A percentile compares a stretch with the other conserved stretches of the same genome.
Evolutionary conservation across 2,888 invertebrate genomes (phyloP).

Genomic region (Ophion slaviceki): DNA sequence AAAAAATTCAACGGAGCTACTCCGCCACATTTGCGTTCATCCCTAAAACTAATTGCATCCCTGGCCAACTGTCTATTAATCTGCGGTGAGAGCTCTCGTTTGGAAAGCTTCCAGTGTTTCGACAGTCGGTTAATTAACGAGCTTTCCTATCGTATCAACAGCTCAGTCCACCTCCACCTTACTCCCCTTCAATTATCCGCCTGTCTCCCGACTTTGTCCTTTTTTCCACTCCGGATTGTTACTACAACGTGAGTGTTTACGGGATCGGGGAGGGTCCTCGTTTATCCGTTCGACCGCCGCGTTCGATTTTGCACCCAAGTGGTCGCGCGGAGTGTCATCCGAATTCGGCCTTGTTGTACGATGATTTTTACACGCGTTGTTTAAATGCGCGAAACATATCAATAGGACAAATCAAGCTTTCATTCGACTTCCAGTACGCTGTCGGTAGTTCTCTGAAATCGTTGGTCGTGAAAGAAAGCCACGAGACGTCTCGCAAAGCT

Average conservation of each 20-base stretch:
- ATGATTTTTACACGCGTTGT: not conserved
- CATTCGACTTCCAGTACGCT: no score
- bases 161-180: constrained; percentile 8
- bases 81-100: constrained; percentile 66
- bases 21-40: constrained; percentile 48
- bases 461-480: no score
- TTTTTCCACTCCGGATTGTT: not conserved
- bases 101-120: constrained; percentile 68
- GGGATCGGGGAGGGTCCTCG: not conserved
- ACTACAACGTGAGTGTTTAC: not conserved
- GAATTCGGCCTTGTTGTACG: not conserved
- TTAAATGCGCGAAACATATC: no score
- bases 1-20: constrained; percentile 43
- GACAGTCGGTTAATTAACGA: constrained; percentile 67
- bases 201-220: not conserved
- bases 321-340: not conserved
- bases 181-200: constrained; percentile 18
- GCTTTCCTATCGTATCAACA: constrained; percentile 55
- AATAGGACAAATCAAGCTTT: no score
- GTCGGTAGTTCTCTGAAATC: no score
- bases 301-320: not conserved
- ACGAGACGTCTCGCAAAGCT: no score
- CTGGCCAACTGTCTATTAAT: constrained; percentile 68
- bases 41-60: constrained; percentile 63
- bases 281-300: not conserved